Conservation (phyloP, 2,113 vertebrate genomes). For the Halichoeres trimaculatus region DNA sequence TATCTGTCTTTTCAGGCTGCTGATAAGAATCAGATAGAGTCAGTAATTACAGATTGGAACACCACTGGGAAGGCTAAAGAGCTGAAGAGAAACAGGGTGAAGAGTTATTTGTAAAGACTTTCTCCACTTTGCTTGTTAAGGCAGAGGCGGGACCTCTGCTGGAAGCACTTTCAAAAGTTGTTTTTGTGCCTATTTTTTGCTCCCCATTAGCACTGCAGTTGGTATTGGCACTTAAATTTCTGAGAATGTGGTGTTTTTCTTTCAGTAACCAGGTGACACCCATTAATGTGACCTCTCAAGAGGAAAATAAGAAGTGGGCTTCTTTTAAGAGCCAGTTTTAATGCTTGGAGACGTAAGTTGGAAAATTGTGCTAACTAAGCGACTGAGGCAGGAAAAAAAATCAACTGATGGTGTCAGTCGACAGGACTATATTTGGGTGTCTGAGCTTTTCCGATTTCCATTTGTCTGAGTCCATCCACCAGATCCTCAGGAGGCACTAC, state of each 20-base stretch:
- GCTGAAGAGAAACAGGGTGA: constrained; percentile 31
- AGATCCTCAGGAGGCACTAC: no score
- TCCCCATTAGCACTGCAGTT: background rate
- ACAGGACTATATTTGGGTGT: background rate
- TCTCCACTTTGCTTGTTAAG: constrained; percentile 47
- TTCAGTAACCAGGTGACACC: constrained; percentile 1
- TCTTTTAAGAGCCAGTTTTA: background rate
- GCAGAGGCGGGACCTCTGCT: background rate
- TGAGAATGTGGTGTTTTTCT: constrained; percentile 11
- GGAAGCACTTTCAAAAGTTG: constrained; percentile 13
- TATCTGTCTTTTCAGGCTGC: constrained; percentile 66
- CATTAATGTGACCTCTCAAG: constrained; percentile 3
- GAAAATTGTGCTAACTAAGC: background rate
- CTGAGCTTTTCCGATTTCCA: background rate
- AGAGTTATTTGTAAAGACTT: constrained; percentile 55
- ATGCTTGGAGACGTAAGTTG: background rate
- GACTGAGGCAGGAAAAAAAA: background rate
- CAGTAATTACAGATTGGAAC: constrained; percentile 70
- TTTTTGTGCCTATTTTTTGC: background rate
- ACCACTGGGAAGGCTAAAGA: constrained; percentile 55
- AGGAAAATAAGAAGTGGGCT: background rate
- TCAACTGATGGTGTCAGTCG: background rate
- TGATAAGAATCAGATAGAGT: constrained; percentile 75
- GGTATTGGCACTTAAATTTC: background rate
- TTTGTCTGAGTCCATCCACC: no score